Percentiles rank a stretch among this genome's conserved stretches.
phyloP scores from a whole-genome alignment of 23 tunicate species.

The Phallusia fumigata region DNA sequence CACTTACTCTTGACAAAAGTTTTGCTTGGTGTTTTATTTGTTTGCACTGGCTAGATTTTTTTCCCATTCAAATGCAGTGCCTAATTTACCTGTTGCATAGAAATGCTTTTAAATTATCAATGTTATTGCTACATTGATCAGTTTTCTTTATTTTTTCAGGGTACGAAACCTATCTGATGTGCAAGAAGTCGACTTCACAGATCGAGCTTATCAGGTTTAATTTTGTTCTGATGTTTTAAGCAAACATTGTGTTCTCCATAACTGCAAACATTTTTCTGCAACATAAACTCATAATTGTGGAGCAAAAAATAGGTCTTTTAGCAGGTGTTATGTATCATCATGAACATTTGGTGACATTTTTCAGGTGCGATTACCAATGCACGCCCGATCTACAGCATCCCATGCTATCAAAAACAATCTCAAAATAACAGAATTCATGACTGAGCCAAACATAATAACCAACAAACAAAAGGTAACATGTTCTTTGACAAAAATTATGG shows the following conservation, averaged over 20 bases:
- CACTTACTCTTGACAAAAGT: too few species aligned
- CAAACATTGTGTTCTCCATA: too few species aligned
- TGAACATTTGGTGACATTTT: not conserved
- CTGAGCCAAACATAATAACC: constrained; percentile 87
- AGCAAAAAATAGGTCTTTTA: too few species aligned
- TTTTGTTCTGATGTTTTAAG: not conserved
- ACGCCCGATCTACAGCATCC: constrained; percentile 87
- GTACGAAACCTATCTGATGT: constrained; percentile 46
- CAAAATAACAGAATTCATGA: constrained; percentile 84
- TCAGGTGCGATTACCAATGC: constrained; percentile 77
- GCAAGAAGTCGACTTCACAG: constrained; percentile 84
- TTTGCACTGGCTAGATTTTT: too few species aligned
- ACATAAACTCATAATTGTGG: too few species aligned
- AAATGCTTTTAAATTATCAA: not conserved
- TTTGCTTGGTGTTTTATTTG: too few species aligned
- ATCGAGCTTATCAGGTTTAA: constrained; percentile 55
- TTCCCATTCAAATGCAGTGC: too few species aligned
- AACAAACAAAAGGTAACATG: constrained; percentile 68
- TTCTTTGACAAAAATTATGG: not conserved
- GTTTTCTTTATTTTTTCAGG: constrained; percentile 13
- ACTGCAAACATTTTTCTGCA: too few species aligned
- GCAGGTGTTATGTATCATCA: too few species aligned
- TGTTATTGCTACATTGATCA: not conserved
- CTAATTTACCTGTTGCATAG: too few species aligned
- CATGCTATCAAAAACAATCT: constrained; percentile 81